phyloP scores from a whole-genome alignment of 2,113 vertebrate genomes.

The Balaenoptera acutorostrata region DNA sequence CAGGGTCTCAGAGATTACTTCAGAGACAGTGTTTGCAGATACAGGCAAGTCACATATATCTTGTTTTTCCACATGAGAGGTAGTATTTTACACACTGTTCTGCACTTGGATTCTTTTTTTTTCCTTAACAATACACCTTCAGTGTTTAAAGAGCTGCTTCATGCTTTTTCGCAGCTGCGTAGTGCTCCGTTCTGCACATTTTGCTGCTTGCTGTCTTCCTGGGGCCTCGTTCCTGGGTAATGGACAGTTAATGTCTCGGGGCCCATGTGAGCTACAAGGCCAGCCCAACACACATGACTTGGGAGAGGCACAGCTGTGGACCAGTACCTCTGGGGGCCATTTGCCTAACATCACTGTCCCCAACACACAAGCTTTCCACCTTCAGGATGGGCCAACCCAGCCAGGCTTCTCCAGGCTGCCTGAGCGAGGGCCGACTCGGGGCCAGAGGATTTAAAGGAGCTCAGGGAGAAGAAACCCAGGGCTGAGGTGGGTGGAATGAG shows the following conservation, averaged over 20 bases:
- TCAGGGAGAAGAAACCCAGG: neutral
- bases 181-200: neutral
- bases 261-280: neutral
- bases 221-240: neutral
- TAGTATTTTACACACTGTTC: neutral
- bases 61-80: neutral
- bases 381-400: neutral
- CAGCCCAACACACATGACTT: neutral
- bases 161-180: neutral
- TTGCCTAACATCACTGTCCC: neutral
- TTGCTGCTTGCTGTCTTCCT: neutral
- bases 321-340: neutral
- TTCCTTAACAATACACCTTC: neutral
- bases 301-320: neutral
- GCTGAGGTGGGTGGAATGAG: neutral
- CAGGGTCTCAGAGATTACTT: neutral
- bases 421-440: neutral
- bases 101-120: neutral
- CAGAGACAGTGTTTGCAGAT: neutral
- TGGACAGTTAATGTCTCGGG: neutral
- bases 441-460: neutral
- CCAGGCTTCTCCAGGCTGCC: neutral
- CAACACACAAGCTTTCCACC: neutral
- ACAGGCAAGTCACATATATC: neutral
- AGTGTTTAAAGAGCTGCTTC: neutral